Base-by-base conservation (phyloP, 2,888 invertebrate species). In the Nematopogon swammerdamellus region DNA sequence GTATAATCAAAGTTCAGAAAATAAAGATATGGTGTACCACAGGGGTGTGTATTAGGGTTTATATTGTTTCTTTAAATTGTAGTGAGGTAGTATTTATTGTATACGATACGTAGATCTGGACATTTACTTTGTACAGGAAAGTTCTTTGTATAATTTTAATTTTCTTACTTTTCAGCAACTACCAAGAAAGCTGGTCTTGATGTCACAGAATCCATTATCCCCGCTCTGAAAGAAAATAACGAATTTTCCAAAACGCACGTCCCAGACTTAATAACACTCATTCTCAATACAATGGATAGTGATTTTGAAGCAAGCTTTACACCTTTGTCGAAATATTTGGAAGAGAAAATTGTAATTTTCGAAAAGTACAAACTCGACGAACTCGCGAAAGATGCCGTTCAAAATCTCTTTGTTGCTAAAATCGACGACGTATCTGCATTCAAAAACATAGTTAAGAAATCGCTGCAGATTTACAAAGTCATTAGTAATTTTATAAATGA, bases 331-430 rank as follows among this genome's bases (percentile, higher is more conserved):
- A 56, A 60, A 2, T 50, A 63, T 1, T 65, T 63, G 11, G 36
- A 58, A 0, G 65, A 69, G 3, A 70, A 66, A 57, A 59, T 65
- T 2, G 63, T 62, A 3, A 25, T 72, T 1, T 71, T 65, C 19
- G 54, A 59, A 1, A 48, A 54, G 1, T 42, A 49, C 1, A 46
- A 45, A 4, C 16, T 64, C 0, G 49, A 56, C n/a, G 36, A 55
- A 2, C 49, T 60, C 0, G 45, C 55, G 0, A 3, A 49, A 1
- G 50, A 54, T 10, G 14, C 61, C 6, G 19, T 62, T 0, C 45
- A 53, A n/a, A 53, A 47, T 14, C 16, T 50, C 2, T 29, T 36
- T 5, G 19, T 29, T 14, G 44, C 36, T 10, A 20, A 30, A 11
- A 44, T 30, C 45, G 29, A 45, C n/a, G 45, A 44, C 11, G 18